Base-by-base conservation (phyloP, 2,113 vertebrate genomes). In the Acanthochromis polyacanthus region DNA sequence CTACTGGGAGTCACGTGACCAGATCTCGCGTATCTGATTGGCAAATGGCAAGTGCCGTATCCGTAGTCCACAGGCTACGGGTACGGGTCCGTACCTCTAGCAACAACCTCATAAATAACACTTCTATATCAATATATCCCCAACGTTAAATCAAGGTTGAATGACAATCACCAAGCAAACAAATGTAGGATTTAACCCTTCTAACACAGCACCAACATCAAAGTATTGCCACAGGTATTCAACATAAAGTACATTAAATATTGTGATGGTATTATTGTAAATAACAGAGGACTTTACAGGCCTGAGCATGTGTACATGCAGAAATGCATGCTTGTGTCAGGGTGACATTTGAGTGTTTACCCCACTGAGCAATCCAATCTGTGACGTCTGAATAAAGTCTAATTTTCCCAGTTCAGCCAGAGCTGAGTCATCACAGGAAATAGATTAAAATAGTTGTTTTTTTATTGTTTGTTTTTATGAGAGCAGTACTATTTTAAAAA, bases 271-370 rank as follows among this genome's bases (percentile, higher is more conserved):
- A 43, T 51, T 60, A 62, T 59, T 59, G 15, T n/a, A 51, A 75
- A 22, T 28, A 59, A 43, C 32, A 64, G 8, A 20, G 40, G 40
- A 45, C 5, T 11, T 1, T 0, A 4, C 51, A 50, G 28, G 36
- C 40, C 40, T 15, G 9, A 40, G 38, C 9, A 10, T 40, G 40
- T 53, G 30, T 8, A 8, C 19, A 52, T 51, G 50, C 68, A 65
- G 15, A 10, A 55, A 1, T 56, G 22, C 45, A n/a, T 9, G 4
- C 66, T 56, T 23, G 0, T 19, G 40, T 11, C 64, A 70, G 50
- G 3, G 22, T 45, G 52, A 77, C 76, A 69, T 73, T 66, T 83
- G 14, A 50, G 11, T 80, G 83, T 85, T 83, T 81, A 79, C 23
- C 23, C 14, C 62, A 17, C 11, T 64, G 19, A 71, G 32, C 51